Conservation (phyloP, 2,113 vertebrate species). For the Pedionomus torquatus region DNA sequence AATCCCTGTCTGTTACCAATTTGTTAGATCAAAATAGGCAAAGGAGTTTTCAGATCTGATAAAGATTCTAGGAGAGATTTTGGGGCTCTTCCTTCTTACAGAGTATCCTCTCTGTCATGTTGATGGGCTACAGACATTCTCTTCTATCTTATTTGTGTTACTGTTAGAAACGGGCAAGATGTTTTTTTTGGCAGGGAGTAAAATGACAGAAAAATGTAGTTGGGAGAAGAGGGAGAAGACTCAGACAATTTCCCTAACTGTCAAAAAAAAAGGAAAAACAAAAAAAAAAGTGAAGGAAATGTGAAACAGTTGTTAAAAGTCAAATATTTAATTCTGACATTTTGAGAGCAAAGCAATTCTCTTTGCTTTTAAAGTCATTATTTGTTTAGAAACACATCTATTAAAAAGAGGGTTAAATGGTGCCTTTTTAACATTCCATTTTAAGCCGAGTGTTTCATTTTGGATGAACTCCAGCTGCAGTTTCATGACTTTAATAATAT, state of each 20-base stretch:
- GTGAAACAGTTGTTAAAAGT: neutral
- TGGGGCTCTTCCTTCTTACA: neutral
- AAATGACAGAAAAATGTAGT: neutral
- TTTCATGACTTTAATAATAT: neutral
- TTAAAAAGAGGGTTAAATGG: neutral
- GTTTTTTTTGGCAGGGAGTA: neutral
- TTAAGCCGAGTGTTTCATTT: neutral
- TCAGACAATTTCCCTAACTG: neutral
- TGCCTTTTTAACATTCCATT: neutral
- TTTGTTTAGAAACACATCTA: neutral
- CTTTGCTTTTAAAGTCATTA: neutral
- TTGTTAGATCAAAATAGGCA: neutral
- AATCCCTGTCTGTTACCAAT: neutral
- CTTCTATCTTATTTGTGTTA: neutral
- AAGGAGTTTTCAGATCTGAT: neutral
- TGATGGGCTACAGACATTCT: neutral
- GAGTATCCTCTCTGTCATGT: neutral
- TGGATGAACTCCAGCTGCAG: constrained; percentile 1
- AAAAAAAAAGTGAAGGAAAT: neutral
- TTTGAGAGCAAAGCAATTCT: neutral
- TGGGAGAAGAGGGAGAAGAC: neutral
- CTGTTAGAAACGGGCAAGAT: neutral
- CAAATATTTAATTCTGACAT: neutral
- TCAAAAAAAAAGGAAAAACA: neutral
- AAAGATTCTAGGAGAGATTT: neutral